Evolutionary conservation across 1,140 invertebrate species (phyloP).

Genomic region (Diorhabda carinulata): DNA sequence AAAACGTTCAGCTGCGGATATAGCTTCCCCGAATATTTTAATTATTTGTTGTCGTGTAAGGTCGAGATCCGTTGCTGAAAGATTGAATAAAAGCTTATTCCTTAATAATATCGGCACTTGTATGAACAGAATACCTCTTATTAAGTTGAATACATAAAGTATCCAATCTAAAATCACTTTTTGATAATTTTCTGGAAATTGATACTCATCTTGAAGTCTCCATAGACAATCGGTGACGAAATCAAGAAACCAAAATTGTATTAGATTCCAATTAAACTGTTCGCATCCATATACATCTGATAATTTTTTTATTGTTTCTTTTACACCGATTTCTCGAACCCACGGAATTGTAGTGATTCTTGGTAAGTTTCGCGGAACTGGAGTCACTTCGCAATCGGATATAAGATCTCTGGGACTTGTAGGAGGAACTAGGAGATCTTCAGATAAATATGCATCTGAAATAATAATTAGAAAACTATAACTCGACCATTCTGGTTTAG

Average conservation of each 20-base stretch:
- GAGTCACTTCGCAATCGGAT: not conserved
- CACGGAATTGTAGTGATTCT: constrained; percentile 28
- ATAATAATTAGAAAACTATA: no score
- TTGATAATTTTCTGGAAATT: constrained; percentile 33
- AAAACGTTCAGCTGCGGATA: constrained; percentile 10
- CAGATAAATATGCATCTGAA: no score
- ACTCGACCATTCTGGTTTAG: no score
- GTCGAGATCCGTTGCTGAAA: not conserved
- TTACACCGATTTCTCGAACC: constrained; percentile 38
- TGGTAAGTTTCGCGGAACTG: not conserved
- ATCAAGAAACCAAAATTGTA: constrained; percentile 46
- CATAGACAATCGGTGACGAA: constrained; percentile 43
- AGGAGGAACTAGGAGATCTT: not conserved
- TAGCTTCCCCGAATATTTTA: constrained; percentile 21
- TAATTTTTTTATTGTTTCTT: constrained; percentile 35
- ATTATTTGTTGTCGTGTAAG: constrained; percentile 12
- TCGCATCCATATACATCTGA: constrained; percentile 34
- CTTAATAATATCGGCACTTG: no score
- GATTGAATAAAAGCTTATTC: not conserved
- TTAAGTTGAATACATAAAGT: constrained; percentile 36
- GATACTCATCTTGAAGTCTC: constrained; percentile 42
- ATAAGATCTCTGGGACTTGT: not conserved
- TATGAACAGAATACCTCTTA: constrained; percentile 24
- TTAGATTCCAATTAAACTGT: constrained; percentile 38
- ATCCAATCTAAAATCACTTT: constrained; percentile 41